These are phyloP conservation scores for Drosophila fulvimacula DNA, from an alignment of 2,888 invertebrate genomes.

Conservation along the genomic window DNA sequence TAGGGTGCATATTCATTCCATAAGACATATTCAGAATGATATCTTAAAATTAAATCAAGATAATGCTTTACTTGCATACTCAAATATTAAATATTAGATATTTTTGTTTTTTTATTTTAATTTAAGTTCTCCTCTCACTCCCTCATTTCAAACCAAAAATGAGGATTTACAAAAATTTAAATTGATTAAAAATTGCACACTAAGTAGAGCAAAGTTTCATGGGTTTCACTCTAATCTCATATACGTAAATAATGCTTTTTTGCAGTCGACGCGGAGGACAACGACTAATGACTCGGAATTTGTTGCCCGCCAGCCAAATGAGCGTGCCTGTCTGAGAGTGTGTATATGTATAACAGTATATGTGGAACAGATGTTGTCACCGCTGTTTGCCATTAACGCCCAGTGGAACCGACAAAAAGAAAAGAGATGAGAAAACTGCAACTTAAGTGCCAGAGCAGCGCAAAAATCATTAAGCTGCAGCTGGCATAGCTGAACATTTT, in stretches of 20 bases:
- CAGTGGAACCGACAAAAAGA: constrained; percentile 45
- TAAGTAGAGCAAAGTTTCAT: constrained; percentile 11
- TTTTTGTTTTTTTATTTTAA: rapidly evolving
- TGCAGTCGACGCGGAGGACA: constrained; percentile 48
- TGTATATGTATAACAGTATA: constrained; percentile 4
- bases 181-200: not conserved
- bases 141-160: no score
- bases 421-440: constrained; percentile 43
- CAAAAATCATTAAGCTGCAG: constrained; percentile 77
- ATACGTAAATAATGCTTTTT: constrained; percentile 43
- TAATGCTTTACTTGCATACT: not conserved
- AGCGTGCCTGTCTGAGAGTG: constrained; percentile 37
- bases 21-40: not conserved
- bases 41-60: not conserved
- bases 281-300: constrained; percentile 77
- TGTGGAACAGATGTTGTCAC: constrained; percentile 67
- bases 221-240: constrained; percentile 38
- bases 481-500: constrained; percentile 45
- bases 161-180: no score
- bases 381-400: constrained; percentile 74
- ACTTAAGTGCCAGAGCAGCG: constrained; percentile 67
- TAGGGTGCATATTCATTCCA: not conserved
- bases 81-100: no score
- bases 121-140: no score
- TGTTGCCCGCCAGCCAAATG: constrained; percentile 77